phyloP scores from a whole-genome alignment of 2,888 invertebrate genomes.

The Oscheius sp. region DNA sequence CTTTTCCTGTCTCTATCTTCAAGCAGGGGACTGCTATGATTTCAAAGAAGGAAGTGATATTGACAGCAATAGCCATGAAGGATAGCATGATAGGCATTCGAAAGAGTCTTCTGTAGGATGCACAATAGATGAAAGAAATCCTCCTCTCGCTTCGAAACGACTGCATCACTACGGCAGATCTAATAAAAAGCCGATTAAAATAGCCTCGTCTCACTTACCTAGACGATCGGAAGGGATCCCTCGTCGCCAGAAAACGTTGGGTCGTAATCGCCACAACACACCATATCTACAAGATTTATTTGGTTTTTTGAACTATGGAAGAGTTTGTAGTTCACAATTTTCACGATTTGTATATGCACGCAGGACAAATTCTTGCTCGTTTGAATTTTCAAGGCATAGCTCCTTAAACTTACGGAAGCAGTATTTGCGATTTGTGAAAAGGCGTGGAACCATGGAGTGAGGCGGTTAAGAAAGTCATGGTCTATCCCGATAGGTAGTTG shows the following conservation, averaged over 20 bases:
- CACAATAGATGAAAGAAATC: slow-evolving; percentile 59
- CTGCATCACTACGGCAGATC: slow-evolving; percentile 46
- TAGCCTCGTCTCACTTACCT: slow-evolving; percentile 34
- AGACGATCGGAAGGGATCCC: slow-evolving; percentile 63
- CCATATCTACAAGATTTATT: slow-evolving; percentile 61
- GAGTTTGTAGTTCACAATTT: not conserved
- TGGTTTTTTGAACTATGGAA: not conserved
- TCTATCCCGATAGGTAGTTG: slow-evolving; percentile 33
- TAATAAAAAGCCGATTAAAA: not conserved
- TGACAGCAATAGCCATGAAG: slow-evolving; percentile 53
- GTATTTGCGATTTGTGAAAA: slow-evolving; percentile 65
- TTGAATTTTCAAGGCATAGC: not conserved
- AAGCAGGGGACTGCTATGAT: slow-evolving; percentile 41
- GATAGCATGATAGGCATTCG: slow-evolving; percentile 57
- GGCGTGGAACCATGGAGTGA: slow-evolving; percentile 61
- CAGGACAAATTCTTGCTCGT: too few species aligned
- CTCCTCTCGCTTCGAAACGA: slow-evolving; percentile 62
- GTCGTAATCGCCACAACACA: slow-evolving; percentile 65
- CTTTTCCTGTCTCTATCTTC: slow-evolving; percentile 2
- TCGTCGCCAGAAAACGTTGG: slow-evolving; percentile 64
- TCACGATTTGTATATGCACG: slow-evolving; percentile 25
- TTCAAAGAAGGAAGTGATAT: slow-evolving; percentile 65
- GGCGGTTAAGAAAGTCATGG: slow-evolving; percentile 38
- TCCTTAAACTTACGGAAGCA: slow-evolving; percentile 56
- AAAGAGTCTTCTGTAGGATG: slow-evolving; percentile 55